Percentiles rank a stretch among this genome's conserved stretches.
Conservation (phyloP, 1,140 invertebrate species). For the Lepidostoma basale region DNA sequence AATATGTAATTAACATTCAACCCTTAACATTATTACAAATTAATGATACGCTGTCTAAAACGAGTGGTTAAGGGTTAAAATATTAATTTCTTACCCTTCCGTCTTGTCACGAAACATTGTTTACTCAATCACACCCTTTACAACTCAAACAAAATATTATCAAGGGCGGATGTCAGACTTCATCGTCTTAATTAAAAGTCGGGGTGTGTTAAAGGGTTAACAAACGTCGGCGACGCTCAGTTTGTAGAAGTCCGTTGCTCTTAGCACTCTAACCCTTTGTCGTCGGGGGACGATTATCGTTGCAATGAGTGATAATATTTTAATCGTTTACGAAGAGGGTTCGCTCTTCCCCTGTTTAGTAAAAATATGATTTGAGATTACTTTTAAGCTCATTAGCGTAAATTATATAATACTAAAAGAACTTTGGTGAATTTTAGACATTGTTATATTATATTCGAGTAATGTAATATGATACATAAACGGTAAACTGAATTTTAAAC, state of each 20-base stretch:
- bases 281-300: neutral
- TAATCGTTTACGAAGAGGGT: conserved; percentile 17
- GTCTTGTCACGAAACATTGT: conserved; percentile 36
- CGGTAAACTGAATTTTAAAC: too few species aligned
- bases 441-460: too few species aligned
- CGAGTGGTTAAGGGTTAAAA: neutral
- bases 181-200: conserved; percentile 38
- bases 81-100: conserved; percentile 28
- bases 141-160: conserved; percentile 35
- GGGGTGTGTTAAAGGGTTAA: conserved; percentile 25
- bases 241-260: neutral
- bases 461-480: too few species aligned
- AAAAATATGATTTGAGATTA: conserved; percentile 8
- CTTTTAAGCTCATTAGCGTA: too few species aligned
- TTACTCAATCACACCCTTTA: conserved; percentile 35
- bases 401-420: too few species aligned
- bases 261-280: neutral
- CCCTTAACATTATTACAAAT: neutral
- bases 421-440: too few species aligned
- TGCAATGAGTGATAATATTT: conserved; percentile 29
- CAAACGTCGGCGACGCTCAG: neutral
- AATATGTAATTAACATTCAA: too few species aligned
- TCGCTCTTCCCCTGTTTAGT: neutral
- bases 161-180: conserved; percentile 43
- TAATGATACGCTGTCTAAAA: neutral